phyloP scores from a whole-genome alignment of 2,797 vertebrate genomes.

The Neomorphus geoffroyi region DNA sequence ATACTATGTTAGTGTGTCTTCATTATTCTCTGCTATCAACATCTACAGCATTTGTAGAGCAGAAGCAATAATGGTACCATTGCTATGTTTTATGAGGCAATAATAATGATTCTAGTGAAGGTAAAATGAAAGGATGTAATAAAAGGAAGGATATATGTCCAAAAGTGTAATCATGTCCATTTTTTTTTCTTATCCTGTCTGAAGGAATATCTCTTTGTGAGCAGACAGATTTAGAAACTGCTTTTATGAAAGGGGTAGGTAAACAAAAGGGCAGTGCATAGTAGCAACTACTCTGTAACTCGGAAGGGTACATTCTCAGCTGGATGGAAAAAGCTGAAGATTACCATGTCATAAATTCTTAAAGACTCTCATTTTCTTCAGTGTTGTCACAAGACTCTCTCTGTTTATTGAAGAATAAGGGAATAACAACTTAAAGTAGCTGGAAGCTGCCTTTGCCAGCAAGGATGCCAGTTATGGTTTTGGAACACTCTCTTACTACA shows the following conservation, averaged over 20 bases:
- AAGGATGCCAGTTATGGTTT: constrained; percentile 34
- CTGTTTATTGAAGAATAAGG: constrained; percentile 26
- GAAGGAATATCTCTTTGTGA: background rate
- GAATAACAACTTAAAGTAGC: constrained; percentile 26
- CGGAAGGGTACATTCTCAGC: background rate
- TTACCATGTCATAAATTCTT: constrained; percentile 20
- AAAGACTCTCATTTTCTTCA: constrained; percentile 16
- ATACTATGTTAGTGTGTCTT: background rate
- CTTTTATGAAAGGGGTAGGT: background rate
- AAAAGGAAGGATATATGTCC: constrained; percentile 39
- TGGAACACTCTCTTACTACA: background rate
- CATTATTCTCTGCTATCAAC: constrained; percentile 1
- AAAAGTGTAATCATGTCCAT: constrained; percentile 19
- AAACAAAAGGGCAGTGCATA: background rate
- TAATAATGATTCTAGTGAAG: constrained; percentile 41
- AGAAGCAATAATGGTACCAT: background rate
- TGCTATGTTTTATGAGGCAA: constrained; percentile 42
- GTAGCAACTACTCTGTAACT: background rate
- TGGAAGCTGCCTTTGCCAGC: background rate
- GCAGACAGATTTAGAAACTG: background rate
- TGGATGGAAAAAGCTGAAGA: constrained; percentile 1
- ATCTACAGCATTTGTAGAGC: background rate
- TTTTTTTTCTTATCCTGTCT: constrained; percentile 5
- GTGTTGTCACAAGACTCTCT: background rate
- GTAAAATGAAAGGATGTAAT: constrained; percentile 36